These are phyloP conservation scores for Candoia aspera DNA, from an alignment of 2,113 vertebrate species.

Conservation along the genomic window DNA sequence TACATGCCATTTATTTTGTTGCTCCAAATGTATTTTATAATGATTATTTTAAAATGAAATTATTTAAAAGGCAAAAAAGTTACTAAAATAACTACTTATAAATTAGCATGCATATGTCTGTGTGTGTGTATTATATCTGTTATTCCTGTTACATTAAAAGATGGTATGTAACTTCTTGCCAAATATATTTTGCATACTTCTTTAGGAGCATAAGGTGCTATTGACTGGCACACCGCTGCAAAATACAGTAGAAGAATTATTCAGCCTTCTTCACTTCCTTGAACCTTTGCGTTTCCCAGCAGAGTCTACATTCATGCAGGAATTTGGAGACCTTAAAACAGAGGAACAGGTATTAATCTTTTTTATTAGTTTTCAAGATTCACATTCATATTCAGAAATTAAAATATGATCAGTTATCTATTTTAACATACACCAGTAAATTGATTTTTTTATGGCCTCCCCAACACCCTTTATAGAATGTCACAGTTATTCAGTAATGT, in stretches of 20 bases:
- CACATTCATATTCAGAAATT: not conserved
- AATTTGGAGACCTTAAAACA: constrained; percentile 97
- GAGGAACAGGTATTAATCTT: constrained; percentile 87
- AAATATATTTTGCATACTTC: not conserved
- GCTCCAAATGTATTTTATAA: not conserved
- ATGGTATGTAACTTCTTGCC: not conserved
- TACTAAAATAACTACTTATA: not conserved
- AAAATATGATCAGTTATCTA: not conserved
- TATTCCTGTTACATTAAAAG: not conserved
- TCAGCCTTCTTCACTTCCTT: constrained; percentile 96
- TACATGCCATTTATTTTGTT: not conserved
- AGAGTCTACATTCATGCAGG: constrained; percentile 95
- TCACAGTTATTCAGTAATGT: not conserved
- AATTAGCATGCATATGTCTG: not conserved
- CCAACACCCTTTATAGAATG: not conserved
- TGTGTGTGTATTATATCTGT: not conserved
- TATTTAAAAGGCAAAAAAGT: not conserved
- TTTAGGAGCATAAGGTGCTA: constrained; percentile 95
- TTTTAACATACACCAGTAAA: not conserved
- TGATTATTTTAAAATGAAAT: not conserved
- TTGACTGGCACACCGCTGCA: constrained; percentile 96
- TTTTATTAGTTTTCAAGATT: not conserved
- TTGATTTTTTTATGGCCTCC: not conserved
- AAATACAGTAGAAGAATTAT: constrained; percentile 97
- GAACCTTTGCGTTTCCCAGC: constrained; percentile 93